Percentiles rank a stretch among this genome's conserved stretches.
phyloP scores from a whole-genome alignment of 1,140 invertebrate species.

The Drosophila persimilis region DNA sequence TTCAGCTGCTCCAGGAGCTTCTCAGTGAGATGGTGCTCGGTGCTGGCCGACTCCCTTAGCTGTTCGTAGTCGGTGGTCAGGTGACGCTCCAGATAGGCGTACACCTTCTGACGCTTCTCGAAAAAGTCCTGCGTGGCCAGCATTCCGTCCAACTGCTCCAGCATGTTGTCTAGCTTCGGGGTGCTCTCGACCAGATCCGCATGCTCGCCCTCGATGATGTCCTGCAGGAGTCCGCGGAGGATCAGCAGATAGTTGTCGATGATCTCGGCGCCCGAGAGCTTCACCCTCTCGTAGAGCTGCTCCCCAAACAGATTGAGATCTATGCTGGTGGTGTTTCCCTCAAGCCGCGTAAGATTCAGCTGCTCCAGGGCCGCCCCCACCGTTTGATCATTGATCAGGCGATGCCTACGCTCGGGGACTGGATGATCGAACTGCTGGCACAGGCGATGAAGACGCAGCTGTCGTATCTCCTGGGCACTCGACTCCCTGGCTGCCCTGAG shows the following conservation, averaged over 20 bases:
- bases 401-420: neutral
- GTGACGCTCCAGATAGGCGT: conserved; percentile 60
- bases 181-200: conserved; percentile 46
- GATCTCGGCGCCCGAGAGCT: conserved; percentile 60
- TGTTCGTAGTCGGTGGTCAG: conserved; percentile 49
- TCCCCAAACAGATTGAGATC: conserved; percentile 58
- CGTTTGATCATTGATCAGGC: conserved; percentile 49
- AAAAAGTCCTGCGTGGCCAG: conserved; percentile 64
- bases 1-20: conserved; percentile 56
- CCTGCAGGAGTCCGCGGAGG: conserved; percentile 59
- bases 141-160: conserved; percentile 59
- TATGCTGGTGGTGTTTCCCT: conserved; percentile 11
- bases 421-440: conserved; percentile 63
- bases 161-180: conserved; percentile 22
- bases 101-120: conserved; percentile 67
- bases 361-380: conserved; percentile 50
- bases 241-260: conserved; percentile 72
- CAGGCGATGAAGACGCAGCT: conserved; percentile 65
- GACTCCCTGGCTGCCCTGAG: conserved; percentile 47
- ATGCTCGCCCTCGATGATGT: conserved; percentile 62
- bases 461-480: conserved; percentile 65
- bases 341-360: conserved; percentile 46
- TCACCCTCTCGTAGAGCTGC: conserved; percentile 63
- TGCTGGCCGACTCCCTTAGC: conserved; percentile 19
- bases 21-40: conserved; percentile 52